Evolutionary conservation across 2,888 invertebrate genomes (phyloP).

Genomic region (Melinopterus prodromus): DNA sequence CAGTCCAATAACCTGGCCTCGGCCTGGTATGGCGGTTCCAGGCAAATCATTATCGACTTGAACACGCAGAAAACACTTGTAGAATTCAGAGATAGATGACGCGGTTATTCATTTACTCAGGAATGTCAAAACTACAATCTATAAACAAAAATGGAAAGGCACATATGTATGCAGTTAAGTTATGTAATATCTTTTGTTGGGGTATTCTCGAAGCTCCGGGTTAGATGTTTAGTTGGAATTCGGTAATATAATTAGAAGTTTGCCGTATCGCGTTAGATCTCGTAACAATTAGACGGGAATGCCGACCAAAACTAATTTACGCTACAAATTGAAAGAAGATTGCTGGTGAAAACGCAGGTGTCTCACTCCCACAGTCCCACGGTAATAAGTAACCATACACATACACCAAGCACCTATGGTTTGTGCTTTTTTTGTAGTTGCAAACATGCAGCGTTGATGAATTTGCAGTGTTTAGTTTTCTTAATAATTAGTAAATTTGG

Average conservation of each 20-base stretch:
- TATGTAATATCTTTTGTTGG: background rate
- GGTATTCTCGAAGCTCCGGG: background rate
- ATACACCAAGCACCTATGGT: no score
- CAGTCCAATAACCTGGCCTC: slow-evolving; percentile 4
- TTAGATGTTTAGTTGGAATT: background rate
- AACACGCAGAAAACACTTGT: background rate
- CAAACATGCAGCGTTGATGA: no score
- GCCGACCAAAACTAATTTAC: background rate
- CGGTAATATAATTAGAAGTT: background rate
- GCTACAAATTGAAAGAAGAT: background rate
- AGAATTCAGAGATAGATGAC: background rate
- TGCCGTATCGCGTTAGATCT: background rate
- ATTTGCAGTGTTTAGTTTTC: no score
- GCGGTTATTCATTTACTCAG: background rate
- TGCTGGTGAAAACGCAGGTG: background rate
- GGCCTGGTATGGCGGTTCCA: background rate
- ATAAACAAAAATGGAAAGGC: background rate
- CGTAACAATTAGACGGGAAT: background rate
- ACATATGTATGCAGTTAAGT: background rate
- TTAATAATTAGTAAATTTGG: no score
- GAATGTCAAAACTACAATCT: background rate
- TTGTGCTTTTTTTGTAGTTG: no score
- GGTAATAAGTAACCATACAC: no score
- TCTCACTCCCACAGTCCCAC: no score
- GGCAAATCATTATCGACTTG: background rate